Evolutionary conservation across 2,888 invertebrate species (phyloP).

Genomic region (Sicus ferrugineus): DNA sequence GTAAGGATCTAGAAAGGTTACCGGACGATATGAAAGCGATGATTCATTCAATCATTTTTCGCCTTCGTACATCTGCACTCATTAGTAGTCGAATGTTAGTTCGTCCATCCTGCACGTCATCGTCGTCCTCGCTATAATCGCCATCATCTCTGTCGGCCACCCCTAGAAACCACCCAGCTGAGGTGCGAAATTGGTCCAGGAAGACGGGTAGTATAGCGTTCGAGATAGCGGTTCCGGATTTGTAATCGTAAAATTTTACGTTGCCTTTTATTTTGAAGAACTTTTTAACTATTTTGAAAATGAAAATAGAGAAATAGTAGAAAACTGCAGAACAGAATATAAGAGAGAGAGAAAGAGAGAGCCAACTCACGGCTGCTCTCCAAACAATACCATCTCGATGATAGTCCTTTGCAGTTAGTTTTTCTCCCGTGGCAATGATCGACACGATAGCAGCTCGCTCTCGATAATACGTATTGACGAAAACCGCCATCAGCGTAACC

Average conservation of each 20-base stretch:
- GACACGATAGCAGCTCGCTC: neutral
- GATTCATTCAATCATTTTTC: neutral
- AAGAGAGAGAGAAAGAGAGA: no score
- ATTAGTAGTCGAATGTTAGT: neutral
- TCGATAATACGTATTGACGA: neutral
- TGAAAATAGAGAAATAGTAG: neutral
- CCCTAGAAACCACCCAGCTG: slow-evolving; percentile 1
- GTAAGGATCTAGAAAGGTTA: neutral
- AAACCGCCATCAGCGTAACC: neutral
- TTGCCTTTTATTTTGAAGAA: neutral
- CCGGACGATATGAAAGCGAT: neutral
- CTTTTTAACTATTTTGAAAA: neutral
- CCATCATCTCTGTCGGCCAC: neutral
- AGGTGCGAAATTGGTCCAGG: neutral
- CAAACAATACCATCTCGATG: neutral
- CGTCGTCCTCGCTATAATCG: neutral
- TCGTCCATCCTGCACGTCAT: neutral
- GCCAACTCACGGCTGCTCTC: no score
- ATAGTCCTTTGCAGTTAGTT: neutral
- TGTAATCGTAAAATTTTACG: slow-evolving; percentile 5
- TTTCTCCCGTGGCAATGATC: neutral
- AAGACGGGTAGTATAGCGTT: slow-evolving; percentile 2
- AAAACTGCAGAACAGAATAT: no score
- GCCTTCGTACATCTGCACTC: neutral
- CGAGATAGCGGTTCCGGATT: neutral